Percentiles rank a stretch among this genome's conserved stretches.
Conservation (phyloP, 2,113 vertebrate genomes). For the Larimichthys crocea region DNA sequence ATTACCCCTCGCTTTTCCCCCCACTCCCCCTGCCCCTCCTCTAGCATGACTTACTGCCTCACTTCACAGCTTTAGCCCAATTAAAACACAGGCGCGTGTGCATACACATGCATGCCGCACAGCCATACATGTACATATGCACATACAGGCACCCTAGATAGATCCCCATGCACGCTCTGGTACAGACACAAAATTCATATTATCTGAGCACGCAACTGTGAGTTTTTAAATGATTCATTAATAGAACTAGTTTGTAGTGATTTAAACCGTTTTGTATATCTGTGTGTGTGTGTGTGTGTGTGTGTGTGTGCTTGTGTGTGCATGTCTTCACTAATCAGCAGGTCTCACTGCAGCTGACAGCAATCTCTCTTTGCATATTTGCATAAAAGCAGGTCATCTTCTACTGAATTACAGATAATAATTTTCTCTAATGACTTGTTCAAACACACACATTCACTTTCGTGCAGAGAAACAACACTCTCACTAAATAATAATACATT, state of each 20-base stretch:
- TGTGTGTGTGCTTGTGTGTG: slow-evolving; percentile 11
- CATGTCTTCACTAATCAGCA: slow-evolving; percentile 41
- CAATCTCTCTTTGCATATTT: slow-evolving; percentile 55
- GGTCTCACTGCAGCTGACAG: slow-evolving; percentile 51
- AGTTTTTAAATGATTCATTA: slow-evolving; percentile 26
- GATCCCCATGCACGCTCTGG: slow-evolving; percentile 13
- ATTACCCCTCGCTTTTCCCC: slow-evolving; percentile 68
- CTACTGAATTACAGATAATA: slow-evolving; percentile 31
- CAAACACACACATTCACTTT: slow-evolving; percentile 17
- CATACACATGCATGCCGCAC: slow-evolving; percentile 27
- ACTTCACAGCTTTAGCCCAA: slow-evolving; percentile 84
- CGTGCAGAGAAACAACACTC: slow-evolving; percentile 22
- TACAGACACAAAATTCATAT: slow-evolving; percentile 39
- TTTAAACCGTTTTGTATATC: slow-evolving; percentile 4
- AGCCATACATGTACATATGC: slow-evolving; percentile 9
- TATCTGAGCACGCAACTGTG: slow-evolving; percentile 22
- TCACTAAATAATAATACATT: slow-evolving; percentile 39
- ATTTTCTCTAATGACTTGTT: slow-evolving; percentile 27
- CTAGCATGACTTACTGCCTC: slow-evolving; percentile 83
- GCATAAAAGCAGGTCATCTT: slow-evolving; percentile 58
- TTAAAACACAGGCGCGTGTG: slow-evolving; percentile 75
- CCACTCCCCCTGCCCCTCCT: slow-evolving; percentile 68
- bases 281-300: background rate
- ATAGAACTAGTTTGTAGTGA: slow-evolving; percentile 6
- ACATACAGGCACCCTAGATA: slow-evolving; percentile 19